phyloP scores from a whole-genome alignment of 2,113 vertebrate genomes.

The Gambusia affinis region DNA sequence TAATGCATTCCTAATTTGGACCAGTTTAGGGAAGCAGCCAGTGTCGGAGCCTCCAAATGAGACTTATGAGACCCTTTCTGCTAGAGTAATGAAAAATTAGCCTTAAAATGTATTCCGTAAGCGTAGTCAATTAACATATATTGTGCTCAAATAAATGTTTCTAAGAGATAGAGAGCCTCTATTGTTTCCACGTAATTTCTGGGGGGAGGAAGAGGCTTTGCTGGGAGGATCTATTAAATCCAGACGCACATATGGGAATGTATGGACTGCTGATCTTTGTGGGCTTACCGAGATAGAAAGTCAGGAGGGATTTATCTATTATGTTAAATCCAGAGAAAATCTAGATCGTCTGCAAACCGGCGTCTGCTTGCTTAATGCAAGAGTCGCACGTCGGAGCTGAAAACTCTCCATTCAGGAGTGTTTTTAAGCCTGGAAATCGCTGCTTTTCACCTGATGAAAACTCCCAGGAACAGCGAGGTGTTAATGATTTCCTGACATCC shows the following conservation, averaged over 20 bases:
- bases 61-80: constrained; percentile 26
- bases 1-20: constrained; percentile 48
- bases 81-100: constrained; percentile 32
- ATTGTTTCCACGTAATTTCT: constrained; percentile 66
- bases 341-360: constrained; percentile 51
- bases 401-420: neutral
- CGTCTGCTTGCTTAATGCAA: constrained; percentile 17
- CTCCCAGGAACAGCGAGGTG: neutral
- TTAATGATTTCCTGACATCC: constrained; percentile 7
- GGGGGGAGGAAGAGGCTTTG: constrained; percentile 55
- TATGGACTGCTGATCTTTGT: constrained; percentile 64
- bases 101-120: constrained; percentile 31
- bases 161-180: constrained; percentile 58
- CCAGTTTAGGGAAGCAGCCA: neutral
- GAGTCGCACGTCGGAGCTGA: neutral
- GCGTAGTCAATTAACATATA: constrained; percentile 54
- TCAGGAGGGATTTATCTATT: constrained; percentile 64
- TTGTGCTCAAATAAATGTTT: constrained; percentile 63
- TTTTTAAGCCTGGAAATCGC: constrained; percentile 5
- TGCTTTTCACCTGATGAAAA: constrained; percentile 4
- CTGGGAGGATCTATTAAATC: constrained; percentile 63
- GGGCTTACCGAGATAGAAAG: constrained; percentile 59
- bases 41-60: constrained; percentile 16
- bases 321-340: constrained; percentile 65
- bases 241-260: constrained; percentile 62